These are phyloP conservation scores for Gallirallus australis DNA, from an alignment of 2,797 vertebrate genomes.

Conservation along the genomic window DNA sequence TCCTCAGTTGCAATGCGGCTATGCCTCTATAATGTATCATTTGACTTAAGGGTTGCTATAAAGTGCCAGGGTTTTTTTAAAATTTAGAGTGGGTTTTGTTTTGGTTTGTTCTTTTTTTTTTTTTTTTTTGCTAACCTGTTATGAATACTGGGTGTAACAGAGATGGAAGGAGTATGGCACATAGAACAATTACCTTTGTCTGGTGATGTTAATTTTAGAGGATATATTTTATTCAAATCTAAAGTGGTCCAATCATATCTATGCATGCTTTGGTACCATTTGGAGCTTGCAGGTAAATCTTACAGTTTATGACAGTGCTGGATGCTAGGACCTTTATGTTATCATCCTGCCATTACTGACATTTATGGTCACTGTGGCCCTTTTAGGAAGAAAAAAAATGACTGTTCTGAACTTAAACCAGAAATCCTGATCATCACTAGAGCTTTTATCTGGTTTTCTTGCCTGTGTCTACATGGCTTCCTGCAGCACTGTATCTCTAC, in stretches of 20 bases:
- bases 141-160: neutral
- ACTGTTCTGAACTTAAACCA: neutral
- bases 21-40: neutral
- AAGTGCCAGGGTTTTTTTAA: accelerated
- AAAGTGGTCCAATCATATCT: neutral
- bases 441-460: neutral
- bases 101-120: neutral
- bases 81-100: neutral
- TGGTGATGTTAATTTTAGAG: neutral
- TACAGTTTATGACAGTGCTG: neutral
- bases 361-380: neutral
- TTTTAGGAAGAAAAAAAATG: neutral
- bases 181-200: neutral
- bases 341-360: neutral
- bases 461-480: neutral
- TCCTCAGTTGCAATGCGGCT: neutral
- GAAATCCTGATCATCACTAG: neutral
- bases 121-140: neutral
- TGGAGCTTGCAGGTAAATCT: neutral
- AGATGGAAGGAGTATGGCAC: neutral
- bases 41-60: neutral
- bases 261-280: neutral
- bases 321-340: neutral
- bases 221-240: neutral
- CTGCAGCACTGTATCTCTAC: neutral